Evolutionary conservation across 2,888 invertebrate species (phyloP).

Genomic region (Xanthorhoe designata): DNA sequence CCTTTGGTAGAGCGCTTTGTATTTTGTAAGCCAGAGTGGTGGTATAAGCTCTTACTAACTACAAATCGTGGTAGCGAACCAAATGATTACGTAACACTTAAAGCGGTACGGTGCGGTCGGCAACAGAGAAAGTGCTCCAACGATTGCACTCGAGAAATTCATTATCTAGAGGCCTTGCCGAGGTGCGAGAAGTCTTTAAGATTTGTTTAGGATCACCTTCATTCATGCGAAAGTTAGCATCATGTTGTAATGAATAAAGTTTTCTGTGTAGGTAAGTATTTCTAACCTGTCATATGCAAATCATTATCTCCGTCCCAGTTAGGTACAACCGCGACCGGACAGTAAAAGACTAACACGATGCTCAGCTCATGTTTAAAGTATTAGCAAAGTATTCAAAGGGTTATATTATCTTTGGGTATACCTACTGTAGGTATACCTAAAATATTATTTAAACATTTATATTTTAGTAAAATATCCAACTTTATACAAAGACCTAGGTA

Average conservation of each 20-base stretch:
- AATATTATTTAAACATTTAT: no score
- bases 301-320: conserved; percentile 49
- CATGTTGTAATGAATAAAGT: background rate
- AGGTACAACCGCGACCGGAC: conserved; percentile 43
- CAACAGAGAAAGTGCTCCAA: conserved; percentile 71
- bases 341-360: conserved; percentile 41
- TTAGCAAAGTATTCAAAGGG: background rate
- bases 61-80: conserved; percentile 46
- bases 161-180: conserved; percentile 54
- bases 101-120: conserved; percentile 45
- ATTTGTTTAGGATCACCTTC: conserved; percentile 48
- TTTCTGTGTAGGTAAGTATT: conserved; percentile 8
- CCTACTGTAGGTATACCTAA: background rate
- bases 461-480: no score
- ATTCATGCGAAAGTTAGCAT: conserved; percentile 39
- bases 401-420: background rate
- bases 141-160: conserved; percentile 68
- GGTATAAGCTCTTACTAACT: conserved; percentile 47
- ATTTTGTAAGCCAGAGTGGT: conserved; percentile 51
- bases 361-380: conserved; percentile 14
- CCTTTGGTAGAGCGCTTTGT: conserved; percentile 47
- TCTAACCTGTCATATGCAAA: conserved; percentile 42
- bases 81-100: conserved; percentile 53
- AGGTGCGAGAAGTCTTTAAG: conserved; percentile 56
- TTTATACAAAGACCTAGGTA: no score